phyloP scores from a whole-genome alignment of 2,888 invertebrate species.

The Limenitis arthemis region DNA sequence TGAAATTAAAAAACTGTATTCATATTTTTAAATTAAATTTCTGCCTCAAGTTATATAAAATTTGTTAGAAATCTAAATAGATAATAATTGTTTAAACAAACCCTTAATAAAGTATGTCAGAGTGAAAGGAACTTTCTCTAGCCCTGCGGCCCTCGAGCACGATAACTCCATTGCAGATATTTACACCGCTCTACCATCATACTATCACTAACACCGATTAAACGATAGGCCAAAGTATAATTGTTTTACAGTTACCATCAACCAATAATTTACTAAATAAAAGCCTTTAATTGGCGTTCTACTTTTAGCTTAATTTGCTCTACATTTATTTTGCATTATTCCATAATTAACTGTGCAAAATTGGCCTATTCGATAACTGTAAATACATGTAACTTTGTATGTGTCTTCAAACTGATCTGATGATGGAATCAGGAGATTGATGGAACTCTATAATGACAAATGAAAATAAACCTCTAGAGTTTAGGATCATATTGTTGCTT shows the following conservation, averaged over 20 bases:
- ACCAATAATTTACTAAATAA: neutral
- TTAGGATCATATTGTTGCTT: no score
- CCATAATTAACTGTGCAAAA: neutral
- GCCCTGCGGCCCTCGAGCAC: conserved; percentile 61
- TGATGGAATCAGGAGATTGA: no score
- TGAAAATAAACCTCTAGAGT: no score
- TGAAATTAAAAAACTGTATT: neutral
- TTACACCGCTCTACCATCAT: conserved; percentile 53
- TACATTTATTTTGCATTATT: neutral
- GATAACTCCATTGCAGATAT: conserved; percentile 59
- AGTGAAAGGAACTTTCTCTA: conserved; percentile 70
- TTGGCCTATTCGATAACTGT: neutral
- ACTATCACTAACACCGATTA: conserved; percentile 53
- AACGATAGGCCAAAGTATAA: conserved; percentile 1
- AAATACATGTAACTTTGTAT: no score
- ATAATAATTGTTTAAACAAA: conserved; percentile 55
- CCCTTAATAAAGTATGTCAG: conserved; percentile 38
- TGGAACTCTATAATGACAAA: no score
- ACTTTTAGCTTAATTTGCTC: neutral
- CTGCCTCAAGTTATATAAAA: neutral
- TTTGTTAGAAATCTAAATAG: neutral
- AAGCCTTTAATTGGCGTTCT: conserved; percentile 1
- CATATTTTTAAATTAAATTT: neutral
- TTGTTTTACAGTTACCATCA: neutral
- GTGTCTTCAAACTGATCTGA: no score